Evolutionary conservation across 2,113 vertebrate species (phyloP).

Genomic region (Ctenomys sociabilis): DNA sequence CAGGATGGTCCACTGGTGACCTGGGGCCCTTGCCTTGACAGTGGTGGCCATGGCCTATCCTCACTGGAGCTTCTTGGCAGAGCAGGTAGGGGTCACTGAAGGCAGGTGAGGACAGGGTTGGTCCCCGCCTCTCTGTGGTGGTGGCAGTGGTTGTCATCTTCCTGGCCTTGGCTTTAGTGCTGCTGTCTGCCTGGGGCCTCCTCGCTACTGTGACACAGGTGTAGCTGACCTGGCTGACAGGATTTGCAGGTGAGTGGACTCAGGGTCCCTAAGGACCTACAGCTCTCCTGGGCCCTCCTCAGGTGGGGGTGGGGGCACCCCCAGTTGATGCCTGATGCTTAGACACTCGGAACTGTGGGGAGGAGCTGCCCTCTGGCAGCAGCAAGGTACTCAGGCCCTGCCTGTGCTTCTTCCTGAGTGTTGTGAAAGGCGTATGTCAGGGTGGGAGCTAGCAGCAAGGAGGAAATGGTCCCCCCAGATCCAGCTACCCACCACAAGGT

Average conservation of each 20-base stretch:
- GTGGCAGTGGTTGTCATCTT: not conserved
- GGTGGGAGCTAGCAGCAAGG: not conserved
- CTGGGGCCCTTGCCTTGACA: not conserved
- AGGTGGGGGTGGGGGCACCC: not conserved
- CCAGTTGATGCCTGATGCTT: not conserved
- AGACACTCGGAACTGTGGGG: not conserved
- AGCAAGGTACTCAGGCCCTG: not conserved
- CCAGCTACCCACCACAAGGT: not conserved
- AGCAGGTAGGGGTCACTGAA: too few species aligned
- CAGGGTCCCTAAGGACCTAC: not conserved
- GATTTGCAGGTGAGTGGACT: not conserved
- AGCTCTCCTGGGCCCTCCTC: not conserved
- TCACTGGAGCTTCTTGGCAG: accelerated
- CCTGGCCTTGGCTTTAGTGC: not conserved
- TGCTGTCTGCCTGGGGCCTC: not conserved
- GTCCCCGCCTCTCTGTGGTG: not conserved
- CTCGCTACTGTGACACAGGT: not conserved
- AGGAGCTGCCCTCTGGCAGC: not conserved
- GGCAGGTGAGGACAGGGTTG: not conserved
- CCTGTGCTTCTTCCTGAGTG: not conserved
- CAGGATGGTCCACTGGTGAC: not conserved
- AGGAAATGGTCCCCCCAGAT: not conserved
- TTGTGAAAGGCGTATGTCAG: not conserved
- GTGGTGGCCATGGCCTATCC: not conserved
- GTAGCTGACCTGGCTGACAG: not conserved